phyloP scores from a whole-genome alignment of 2,888 invertebrate genomes.

The Deroplatys truncata region DNA sequence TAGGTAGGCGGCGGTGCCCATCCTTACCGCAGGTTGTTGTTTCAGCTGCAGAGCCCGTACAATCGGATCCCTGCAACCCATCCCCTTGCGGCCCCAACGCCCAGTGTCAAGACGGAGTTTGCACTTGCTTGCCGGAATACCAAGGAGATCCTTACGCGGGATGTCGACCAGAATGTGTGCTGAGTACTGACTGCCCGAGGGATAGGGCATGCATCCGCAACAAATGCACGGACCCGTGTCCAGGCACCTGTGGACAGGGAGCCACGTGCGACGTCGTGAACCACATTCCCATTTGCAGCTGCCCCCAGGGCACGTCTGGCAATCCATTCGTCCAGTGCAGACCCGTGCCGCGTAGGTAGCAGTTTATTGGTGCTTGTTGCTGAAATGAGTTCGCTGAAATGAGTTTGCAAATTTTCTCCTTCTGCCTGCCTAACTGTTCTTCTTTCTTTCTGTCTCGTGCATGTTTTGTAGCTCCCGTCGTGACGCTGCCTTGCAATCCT shows the following conservation, averaged over 20 bases:
- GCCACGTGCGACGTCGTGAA: constrained; percentile 69
- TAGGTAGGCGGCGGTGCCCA: background rate
- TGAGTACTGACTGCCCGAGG: constrained; percentile 61
- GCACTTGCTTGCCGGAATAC: constrained; percentile 67
- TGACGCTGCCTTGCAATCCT: constrained; percentile 41
- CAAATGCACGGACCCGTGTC: constrained; percentile 67
- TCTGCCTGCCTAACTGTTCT: background rate
- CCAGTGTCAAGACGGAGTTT: constrained; percentile 52
- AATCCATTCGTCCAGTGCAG: constrained; percentile 64
- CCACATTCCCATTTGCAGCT: constrained; percentile 68
- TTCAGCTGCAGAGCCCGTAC: constrained; percentile 26
- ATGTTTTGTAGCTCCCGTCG: constrained; percentile 49
- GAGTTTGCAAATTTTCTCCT: background rate
- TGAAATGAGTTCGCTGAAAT: background rate
- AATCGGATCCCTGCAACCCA: constrained; percentile 35
- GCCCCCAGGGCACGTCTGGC: constrained; percentile 55
- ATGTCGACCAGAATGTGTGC: constrained; percentile 67
- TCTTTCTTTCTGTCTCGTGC: constrained; percentile 50
- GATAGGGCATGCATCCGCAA: constrained; percentile 62
- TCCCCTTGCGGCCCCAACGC: constrained; percentile 40
- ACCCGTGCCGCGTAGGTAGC: constrained; percentile 40
- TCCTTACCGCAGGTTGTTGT: background rate
- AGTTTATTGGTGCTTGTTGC: background rate
- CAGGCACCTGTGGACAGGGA: constrained; percentile 63
- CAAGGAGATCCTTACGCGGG: constrained; percentile 67